phyloP scores from a whole-genome alignment of 2,797 vertebrate genomes.

The Peromyscus eremicus region DNA sequence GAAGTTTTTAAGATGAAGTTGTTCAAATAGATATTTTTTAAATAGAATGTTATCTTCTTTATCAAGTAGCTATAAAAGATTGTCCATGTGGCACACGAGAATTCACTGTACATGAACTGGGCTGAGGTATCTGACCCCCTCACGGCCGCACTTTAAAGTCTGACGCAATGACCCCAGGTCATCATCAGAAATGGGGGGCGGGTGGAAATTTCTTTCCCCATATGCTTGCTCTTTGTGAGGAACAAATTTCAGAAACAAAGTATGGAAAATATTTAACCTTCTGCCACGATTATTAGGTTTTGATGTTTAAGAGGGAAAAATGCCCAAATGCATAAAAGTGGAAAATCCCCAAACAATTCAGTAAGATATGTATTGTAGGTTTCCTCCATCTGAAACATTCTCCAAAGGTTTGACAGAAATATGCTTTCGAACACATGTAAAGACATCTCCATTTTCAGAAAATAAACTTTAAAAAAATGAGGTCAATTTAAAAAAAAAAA shows the following conservation, averaged over 20 bases:
- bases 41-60: not conserved
- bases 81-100: not conserved
- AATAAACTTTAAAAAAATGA: conserved; percentile 72
- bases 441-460: conserved; percentile 69
- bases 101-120: not conserved
- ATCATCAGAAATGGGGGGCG: not conserved
- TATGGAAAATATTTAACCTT: conserved; percentile 84
- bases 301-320: conserved; percentile 82
- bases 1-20: not conserved
- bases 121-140: not conserved
- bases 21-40: not conserved
- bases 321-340: conserved; percentile 78
- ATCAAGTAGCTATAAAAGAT: conserved; percentile 25
- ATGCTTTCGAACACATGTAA: conserved; percentile 73
- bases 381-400: conserved; percentile 64
- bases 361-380: conserved; percentile 68
- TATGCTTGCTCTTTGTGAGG: conserved; percentile 70
- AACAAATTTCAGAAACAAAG: conserved; percentile 78
- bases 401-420: conserved; percentile 64
- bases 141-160: not conserved
- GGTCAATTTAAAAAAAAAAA: conserved; percentile 57
- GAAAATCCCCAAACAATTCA: conserved; percentile 80
- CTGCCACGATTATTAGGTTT: conserved; percentile 77
- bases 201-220: conserved; percentile 59
- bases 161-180: not conserved